phyloP scores from a whole-genome alignment of 2,797 vertebrate species.

The Orientallactaga sibirica region DNA sequence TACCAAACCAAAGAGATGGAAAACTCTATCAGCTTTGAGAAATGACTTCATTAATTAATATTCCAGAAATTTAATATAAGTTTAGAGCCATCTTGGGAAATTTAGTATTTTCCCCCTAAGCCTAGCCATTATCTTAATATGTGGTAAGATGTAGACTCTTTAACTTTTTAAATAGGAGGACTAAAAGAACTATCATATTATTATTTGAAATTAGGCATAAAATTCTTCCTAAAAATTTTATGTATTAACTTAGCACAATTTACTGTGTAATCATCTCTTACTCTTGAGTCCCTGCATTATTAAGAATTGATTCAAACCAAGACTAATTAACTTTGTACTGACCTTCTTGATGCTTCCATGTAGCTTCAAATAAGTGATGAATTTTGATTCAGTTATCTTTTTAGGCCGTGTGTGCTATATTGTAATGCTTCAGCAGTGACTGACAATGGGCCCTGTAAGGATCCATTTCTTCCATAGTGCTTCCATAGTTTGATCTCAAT shows the following conservation, averaged over 20 bases:
- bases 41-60: background rate
- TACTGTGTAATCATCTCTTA: background rate
- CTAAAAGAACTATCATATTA: background rate
- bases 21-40: background rate
- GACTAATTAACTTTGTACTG: background rate
- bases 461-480: background rate
- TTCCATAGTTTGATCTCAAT: background rate
- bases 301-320: background rate
- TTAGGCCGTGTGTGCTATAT: slow-evolving; percentile 11
- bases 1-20: background rate
- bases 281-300: background rate
- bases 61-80: background rate
- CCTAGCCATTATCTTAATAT: background rate
- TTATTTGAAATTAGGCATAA: slow-evolving; percentile 11
- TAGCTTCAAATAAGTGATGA: background rate
- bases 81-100: background rate
- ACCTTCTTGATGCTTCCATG: background rate
- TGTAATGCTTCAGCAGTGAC: background rate
- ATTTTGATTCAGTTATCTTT: background rate
- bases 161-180: background rate
- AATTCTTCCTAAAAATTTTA: background rate
- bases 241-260: background rate
- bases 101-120: background rate
- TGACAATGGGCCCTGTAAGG: background rate
- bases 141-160: background rate